phyloP scores from a whole-genome alignment of 2,797 vertebrate genomes.

The Gallinago nigripennis region DNA sequence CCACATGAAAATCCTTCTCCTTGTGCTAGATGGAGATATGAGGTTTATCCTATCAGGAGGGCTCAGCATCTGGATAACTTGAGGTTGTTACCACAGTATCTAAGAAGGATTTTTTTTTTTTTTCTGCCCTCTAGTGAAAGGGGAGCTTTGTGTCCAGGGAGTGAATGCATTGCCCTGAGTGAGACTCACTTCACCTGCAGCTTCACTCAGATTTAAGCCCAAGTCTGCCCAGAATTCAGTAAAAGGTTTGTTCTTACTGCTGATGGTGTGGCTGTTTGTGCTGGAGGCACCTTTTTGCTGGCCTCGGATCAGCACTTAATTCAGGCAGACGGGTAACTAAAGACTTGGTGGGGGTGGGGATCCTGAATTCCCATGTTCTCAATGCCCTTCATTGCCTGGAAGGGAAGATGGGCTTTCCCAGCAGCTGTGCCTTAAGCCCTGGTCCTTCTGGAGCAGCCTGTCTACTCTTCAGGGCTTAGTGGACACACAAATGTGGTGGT shows the following conservation, averaged over 20 bases:
- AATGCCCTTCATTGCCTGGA: neutral
- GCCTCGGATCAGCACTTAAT: neutral
- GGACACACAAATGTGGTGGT: neutral
- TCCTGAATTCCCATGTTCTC: neutral
- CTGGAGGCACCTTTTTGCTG: neutral
- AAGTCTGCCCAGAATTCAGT: neutral
- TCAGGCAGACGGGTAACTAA: neutral
- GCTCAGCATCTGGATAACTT: neutral
- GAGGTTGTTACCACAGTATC: neutral
- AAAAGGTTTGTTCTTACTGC: neutral
- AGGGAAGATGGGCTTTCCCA: neutral
- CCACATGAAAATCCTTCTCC: neutral
- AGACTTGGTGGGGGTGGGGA: neutral
- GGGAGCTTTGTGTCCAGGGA: neutral
- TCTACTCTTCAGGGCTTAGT: neutral
- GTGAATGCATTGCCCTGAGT: neutral
- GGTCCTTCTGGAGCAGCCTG: neutral
- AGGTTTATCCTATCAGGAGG: neutral
- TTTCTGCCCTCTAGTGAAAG: neutral
- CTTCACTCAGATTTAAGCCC: neutral
- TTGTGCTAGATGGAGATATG: neutral
- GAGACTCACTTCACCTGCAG: neutral
- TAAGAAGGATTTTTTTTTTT: neutral
- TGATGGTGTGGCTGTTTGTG: neutral
- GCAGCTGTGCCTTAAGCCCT: neutral